phyloP scores from a whole-genome alignment of 2,888 invertebrate species.

The Dorcus hopei region DNA sequence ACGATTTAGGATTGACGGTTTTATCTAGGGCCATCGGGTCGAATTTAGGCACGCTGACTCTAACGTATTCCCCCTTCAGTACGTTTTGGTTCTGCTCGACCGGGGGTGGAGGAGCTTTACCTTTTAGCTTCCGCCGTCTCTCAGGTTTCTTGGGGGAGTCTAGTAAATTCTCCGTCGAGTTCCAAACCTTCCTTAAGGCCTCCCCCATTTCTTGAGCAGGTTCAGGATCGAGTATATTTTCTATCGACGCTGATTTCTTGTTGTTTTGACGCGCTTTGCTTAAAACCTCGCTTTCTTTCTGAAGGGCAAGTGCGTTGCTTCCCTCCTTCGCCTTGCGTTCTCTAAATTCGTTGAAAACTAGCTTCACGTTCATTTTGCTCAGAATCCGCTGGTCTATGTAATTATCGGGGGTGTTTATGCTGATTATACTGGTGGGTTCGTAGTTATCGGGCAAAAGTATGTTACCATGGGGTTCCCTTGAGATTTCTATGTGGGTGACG shows the following conservation, averaged over 20 bases:
- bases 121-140: conserved; percentile 38
- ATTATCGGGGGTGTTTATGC: conserved; percentile 44
- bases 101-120: conserved; percentile 42
- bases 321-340: conserved; percentile 6
- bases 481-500: conserved; percentile 53
- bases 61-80: conserved; percentile 47
- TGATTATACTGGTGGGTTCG: conserved; percentile 43
- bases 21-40: conserved; percentile 22
- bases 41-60: conserved; percentile 42
- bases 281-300: background rate
- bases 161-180: conserved; percentile 46
- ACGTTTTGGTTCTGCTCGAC: conserved; percentile 33
- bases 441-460: conserved; percentile 3
- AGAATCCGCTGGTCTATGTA: conserved; percentile 2
- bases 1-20: conserved; percentile 25
- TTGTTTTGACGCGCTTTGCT: background rate
- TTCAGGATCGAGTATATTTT: conserved; percentile 34
- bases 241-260: conserved; percentile 35
- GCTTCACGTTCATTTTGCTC: background rate
- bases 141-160: conserved; percentile 41
- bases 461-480: conserved; percentile 30
- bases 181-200: conserved; percentile 45
- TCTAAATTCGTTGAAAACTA: conserved; percentile 14
- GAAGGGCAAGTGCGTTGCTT: background rate
- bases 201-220: conserved; percentile 2